Percentiles rank a stretch among this genome's conserved stretches.
These are phyloP conservation scores for Gouania willdenowi DNA, from an alignment of 2,797 vertebrate species.

Conservation along the genomic window DNA sequence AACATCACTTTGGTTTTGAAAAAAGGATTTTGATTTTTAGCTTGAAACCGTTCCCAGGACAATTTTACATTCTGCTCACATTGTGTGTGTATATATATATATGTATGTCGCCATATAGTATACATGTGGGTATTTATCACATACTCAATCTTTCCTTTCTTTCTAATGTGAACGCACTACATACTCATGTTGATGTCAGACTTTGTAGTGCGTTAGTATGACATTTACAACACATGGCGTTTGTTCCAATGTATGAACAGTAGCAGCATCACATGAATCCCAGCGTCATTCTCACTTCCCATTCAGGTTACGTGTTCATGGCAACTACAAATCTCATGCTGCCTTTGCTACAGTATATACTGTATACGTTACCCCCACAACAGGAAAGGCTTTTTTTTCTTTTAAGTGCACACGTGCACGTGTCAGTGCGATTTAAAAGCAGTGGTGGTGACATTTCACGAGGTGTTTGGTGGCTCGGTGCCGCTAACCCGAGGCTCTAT, in stretches of 20 bases:
- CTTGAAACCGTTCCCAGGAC: too few relatives aligned
- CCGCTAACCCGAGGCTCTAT: conserved; percentile 18
- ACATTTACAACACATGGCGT: too few relatives aligned
- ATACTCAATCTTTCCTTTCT: too few relatives aligned
- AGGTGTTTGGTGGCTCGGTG: conserved; percentile 16
- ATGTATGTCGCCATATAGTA: too few relatives aligned
- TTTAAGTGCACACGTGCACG: background rate
- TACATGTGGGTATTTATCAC: too few relatives aligned
- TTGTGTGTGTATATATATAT: too few relatives aligned
- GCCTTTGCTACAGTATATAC: conserved; percentile 9
- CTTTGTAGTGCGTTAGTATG: too few relatives aligned
- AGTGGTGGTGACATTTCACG: conserved; percentile 2
- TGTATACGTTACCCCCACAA: conserved; percentile 29
- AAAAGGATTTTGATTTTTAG: too few relatives aligned
- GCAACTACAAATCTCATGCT: conserved; percentile 30
- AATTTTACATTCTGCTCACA: too few relatives aligned
- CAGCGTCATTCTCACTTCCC: conserved; percentile 7
- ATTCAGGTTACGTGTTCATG: conserved; percentile 22
- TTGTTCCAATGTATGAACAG: conserved; percentile 26
- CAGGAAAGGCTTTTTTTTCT: background rate
- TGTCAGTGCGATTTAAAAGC: background rate
- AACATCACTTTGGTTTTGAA: too few relatives aligned
- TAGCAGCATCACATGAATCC: background rate
- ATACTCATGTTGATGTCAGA: too few relatives aligned
- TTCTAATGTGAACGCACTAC: too few relatives aligned